Base-by-base conservation (phyloP, 30 jellyfish, hydroid and myxozoan genomes). In the Hydra vulgaris region DNA sequence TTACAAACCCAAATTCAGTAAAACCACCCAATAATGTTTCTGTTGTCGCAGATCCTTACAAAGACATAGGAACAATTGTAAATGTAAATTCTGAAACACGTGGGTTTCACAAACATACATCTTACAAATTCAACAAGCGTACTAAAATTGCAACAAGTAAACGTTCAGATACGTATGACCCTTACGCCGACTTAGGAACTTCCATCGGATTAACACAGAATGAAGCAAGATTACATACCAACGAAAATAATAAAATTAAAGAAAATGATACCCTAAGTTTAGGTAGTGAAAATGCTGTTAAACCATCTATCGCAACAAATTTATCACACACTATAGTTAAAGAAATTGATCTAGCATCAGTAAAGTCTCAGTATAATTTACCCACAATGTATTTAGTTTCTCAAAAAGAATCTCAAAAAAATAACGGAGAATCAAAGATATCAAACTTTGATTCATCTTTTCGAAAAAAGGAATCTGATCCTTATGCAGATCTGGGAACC, bases 131-230 rank as follows among this genome's bases (percentile, higher is more conserved):
- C 61, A 40, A 40, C 61, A 40, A 40, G 61, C 61, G 61, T 3
- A 40, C 12, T 5, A 5, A 3, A 40, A 40, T 40, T 40, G 16
- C 75, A n/a, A 15, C 75, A 74, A 25, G 26, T 0, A 80, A 80
- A 80, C 87, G 87, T 15, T 80, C 87, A 27, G 76, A 55, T 15
- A 61, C 76, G 18, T 80, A 66, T 71, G 97, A 90, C 74, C 98
- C 96, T 21, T 91, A 91, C 71, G 95, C 96, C 7, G 98, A 91
- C 26, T 72, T 91, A 82, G 98, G 98, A 15, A 80, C 95, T 20
- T 72, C 90, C 8, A 85, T 76, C 1, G 88, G 82, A 0, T 74
- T 87, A 16, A 53, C 88, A 7, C 92, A 86, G 20, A 82, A 84
- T 23, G 80, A 88, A 73, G 88, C 86, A 27, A 23, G 81, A 8